Conservation (phyloP, 2,113 vertebrate genomes). For the Meleagris gallopavo region DNA sequence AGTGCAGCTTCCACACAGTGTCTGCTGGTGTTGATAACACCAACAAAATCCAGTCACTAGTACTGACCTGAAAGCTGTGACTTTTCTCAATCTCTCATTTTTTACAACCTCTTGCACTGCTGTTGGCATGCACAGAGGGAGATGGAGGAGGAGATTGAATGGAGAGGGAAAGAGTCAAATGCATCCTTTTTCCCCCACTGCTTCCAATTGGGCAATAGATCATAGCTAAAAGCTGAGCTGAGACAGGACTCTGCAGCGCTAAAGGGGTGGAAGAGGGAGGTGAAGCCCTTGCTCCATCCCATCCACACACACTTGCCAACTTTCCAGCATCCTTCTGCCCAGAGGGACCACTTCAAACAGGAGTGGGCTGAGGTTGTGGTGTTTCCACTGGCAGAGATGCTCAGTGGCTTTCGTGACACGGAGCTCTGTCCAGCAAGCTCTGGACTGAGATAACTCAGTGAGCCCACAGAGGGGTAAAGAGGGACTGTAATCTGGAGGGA, state of each 20-base stretch:
- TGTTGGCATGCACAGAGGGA: rapidly evolving
- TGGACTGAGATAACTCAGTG: background rate
- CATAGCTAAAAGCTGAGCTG: background rate
- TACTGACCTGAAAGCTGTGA: background rate
- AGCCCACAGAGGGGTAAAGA: background rate
- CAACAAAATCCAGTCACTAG: background rate
- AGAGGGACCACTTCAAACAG: background rate
- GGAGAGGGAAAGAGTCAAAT: background rate
- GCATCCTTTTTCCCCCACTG: background rate
- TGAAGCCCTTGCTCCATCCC: background rate
- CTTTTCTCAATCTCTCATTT: background rate
- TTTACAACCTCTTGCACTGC: background rate
- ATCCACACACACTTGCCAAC: rapidly evolving
- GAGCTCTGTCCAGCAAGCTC: background rate
- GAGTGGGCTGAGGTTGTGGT: background rate
- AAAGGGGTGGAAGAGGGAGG: background rate
- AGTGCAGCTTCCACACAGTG: background rate
- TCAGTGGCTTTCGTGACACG: background rate
- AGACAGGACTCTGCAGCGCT: background rate
- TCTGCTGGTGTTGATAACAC: background rate
- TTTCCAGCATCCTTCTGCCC: background rate
- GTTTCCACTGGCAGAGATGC: background rate
- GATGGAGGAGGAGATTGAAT: background rate
- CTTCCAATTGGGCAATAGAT: background rate
- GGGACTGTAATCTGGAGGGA: background rate